Evolutionary conservation across 2,888 invertebrate genomes (phyloP).

Genomic region (Thera obeliscata): DNA sequence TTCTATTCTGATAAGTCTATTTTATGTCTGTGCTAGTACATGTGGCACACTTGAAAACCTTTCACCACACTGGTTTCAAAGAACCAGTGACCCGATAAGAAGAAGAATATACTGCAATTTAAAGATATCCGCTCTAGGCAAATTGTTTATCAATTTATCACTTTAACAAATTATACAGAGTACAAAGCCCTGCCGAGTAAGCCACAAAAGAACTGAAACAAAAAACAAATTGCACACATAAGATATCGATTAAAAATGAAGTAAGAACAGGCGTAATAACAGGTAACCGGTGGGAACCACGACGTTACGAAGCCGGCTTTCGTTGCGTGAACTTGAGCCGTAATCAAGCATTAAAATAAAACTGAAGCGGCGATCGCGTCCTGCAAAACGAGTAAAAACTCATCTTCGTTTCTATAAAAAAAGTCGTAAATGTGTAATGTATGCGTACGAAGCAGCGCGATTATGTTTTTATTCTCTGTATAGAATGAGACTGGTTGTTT

Average conservation of each 20-base stretch:
- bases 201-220: constrained; percentile 37
- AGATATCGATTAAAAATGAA: constrained; percentile 60
- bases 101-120: background rate
- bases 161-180: background rate
- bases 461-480: constrained; percentile 20
- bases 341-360: constrained; percentile 47
- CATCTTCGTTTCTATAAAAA: constrained; percentile 11
- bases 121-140: background rate
- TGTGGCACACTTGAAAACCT: too few species aligned
- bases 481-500: constrained; percentile 42
- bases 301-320: constrained; percentile 67
- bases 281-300: constrained; percentile 55
- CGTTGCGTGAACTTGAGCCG: constrained; percentile 66
- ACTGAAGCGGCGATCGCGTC: constrained; percentile 44
- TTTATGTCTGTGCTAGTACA: too few species aligned
- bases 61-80: too few species aligned
- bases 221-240: constrained; percentile 48
- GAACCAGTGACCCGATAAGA: too few species aligned
- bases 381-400: constrained; percentile 38
- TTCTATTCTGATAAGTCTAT: too few species aligned
- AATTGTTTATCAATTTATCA: background rate
- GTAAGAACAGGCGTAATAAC: constrained; percentile 68
- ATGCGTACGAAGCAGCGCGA: constrained; percentile 11
- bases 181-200: constrained; percentile 28
- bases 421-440: constrained; percentile 19